Evolutionary conservation across 1,140 invertebrate species (phyloP).

Genomic region (Scaptodrosophila lebanonensis): DNA sequence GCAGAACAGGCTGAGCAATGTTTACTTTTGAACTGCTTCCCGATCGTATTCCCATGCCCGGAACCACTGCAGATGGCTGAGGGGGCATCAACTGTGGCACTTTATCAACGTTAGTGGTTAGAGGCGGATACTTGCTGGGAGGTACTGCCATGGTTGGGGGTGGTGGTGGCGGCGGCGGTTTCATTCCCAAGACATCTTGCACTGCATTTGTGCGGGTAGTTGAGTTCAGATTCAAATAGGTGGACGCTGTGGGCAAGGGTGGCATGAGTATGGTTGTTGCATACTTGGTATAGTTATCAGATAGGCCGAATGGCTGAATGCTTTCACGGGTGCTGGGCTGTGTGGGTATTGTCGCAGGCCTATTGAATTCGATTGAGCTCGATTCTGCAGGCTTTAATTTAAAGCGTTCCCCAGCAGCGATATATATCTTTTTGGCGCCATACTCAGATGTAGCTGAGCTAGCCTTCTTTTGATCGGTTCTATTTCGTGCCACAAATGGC

Average conservation of each 20-base stretch:
- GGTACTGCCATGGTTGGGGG: neutral
- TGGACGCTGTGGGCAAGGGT: neutral
- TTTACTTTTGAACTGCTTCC: too few relatives aligned
- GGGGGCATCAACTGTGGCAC: too few relatives aligned
- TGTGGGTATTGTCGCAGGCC: neutral
- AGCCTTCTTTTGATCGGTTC: neutral
- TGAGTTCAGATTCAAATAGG: slow-evolving; percentile 1
- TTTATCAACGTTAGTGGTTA: neutral
- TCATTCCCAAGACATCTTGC: slow-evolving; percentile 2
- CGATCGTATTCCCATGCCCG: too few relatives aligned
- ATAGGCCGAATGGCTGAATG: neutral
- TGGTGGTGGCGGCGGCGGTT: neutral
- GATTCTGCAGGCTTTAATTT: neutral
- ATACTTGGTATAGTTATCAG: neutral
- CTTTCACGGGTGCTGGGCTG: neutral
- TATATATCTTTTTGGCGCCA: slow-evolving; percentile 11
- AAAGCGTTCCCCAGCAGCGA: slow-evolving; percentile 22
- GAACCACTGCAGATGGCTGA: too few relatives aligned
- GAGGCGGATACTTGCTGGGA: too few relatives aligned
- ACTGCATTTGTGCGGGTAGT: neutral
- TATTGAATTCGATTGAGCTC: neutral
- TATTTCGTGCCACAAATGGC: slow-evolving; percentile 1
- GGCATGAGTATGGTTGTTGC: neutral
- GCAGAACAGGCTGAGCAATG: too few relatives aligned
- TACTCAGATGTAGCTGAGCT: neutral